Conservation (phyloP, 23 tunicate genomes). For the Trididemnum nubilum region DNA sequence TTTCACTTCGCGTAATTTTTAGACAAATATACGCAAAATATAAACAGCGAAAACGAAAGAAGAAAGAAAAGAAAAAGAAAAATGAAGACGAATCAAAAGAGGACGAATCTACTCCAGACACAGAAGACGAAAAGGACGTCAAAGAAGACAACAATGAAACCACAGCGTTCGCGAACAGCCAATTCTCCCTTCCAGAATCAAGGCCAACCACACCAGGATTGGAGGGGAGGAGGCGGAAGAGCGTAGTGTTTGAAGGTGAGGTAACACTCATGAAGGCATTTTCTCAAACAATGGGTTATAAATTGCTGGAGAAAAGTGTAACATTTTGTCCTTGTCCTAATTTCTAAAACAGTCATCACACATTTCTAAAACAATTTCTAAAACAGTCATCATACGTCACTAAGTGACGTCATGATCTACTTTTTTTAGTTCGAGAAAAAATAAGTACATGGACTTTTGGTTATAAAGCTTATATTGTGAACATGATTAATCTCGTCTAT, state of each 20-base stretch:
- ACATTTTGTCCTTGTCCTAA: no score
- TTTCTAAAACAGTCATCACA: no score
- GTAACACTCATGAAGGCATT: not conserved
- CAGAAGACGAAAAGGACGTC: not conserved
- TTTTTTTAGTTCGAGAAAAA: no score
- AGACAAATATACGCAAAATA: conserved; percentile 36
- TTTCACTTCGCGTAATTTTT: no score
- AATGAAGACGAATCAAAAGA: not conserved
- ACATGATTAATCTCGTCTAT: no score
- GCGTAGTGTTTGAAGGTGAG: conserved; percentile 54
- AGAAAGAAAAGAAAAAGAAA: not conserved
- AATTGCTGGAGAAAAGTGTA: no score
- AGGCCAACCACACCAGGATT: conserved; percentile 11
- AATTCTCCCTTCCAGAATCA: conserved; percentile 20
- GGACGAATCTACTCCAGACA: not conserved
- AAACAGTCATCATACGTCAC: no score
- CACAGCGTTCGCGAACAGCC: not conserved
- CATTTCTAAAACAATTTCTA: no score
- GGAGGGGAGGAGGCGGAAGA: conserved; percentile 41
- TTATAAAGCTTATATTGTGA: no score
- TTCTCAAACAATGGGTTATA: no score
- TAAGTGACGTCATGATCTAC: no score
- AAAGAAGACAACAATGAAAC: conserved; percentile 1
- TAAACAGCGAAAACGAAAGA: not conserved
- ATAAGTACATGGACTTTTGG: no score